Base-by-base conservation (phyloP, 2,797 vertebrate species). In the Australoheros facetus region DNA sequence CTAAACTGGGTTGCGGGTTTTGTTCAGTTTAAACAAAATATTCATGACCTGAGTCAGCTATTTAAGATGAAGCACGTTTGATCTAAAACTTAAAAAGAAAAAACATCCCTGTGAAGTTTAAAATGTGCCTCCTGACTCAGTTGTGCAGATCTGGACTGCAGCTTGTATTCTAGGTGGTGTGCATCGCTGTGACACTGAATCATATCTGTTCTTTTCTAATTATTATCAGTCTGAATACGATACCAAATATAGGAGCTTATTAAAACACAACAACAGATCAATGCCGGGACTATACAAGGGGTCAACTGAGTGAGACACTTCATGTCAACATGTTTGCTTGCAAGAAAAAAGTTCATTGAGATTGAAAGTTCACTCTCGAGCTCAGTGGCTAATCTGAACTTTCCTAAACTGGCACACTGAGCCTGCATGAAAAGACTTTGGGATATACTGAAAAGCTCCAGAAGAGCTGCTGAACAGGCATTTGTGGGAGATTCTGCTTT, bases 261-360 rank as follows among this genome's bases (percentile, higher is more conserved):
- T 45, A 64, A 64, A 28, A 17, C 39, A 45, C 14, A 6, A 4
- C 42, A 11, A 64, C 60, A 45, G 21, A 45, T 19, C 5, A 45
- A 45, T 28, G 6, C 14, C 23, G 6, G 21, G 21, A 3, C 39
- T 2, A 0, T 48, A 66, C 0, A 3, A 66, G 14, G 23, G 8
- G 2, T 11, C 21, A 17, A 23, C 1, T 66, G 62, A 66, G 62
- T 10, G 16, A 66, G 0, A 11, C 14, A 19, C 5, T 7, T 34
- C 3, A 19, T 59, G 30, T 5, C 2, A 0, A 1, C 21, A 17
- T 64, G 21, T 0, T 64, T 45, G 4, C 17, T 45, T 64, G 14
- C 37, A 45, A 64, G 39, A 45, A 66, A 66, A 66, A 45, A 21
- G 21, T 28, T 66, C 21, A 28, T 1, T 17, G 4, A 45, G 60